These are phyloP conservation scores for Dinomys branickii DNA, from an alignment of 2,113 vertebrate species.

Conservation along the genomic window DNA sequence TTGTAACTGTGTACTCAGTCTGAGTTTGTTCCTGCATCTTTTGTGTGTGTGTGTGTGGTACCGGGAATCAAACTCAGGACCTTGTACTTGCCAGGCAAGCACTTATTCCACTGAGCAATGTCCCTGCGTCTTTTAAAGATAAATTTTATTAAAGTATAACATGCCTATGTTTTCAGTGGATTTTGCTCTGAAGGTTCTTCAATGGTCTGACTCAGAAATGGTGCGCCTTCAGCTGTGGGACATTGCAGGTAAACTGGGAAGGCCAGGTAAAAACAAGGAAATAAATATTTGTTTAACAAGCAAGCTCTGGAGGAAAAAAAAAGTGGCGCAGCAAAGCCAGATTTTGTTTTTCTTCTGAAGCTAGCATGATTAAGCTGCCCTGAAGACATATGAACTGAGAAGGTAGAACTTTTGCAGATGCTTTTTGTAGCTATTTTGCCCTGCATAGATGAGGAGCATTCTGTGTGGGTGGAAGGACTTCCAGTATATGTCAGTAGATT, in stretches of 20 bases:
- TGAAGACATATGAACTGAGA: background rate
- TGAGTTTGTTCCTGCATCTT: constrained; percentile 85
- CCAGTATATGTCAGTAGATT: background rate
- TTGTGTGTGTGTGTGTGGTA: too few species aligned
- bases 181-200: constrained; percentile 92
- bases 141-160: background rate
- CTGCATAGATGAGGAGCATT: background rate
- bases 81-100: too few species aligned
- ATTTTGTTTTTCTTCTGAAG: background rate
- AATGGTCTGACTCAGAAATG: constrained; percentile 92
- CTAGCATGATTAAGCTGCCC: constrained; percentile 1
- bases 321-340: background rate
- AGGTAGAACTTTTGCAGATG: background rate
- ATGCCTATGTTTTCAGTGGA: constrained; percentile 87
- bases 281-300: background rate
- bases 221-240: constrained; percentile 94
- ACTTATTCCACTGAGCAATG: too few species aligned
- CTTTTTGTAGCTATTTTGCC: background rate
- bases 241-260: constrained; percentile 90
- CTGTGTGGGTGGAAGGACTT: background rate
- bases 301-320: background rate
- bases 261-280: background rate
- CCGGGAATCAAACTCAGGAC: too few species aligned
- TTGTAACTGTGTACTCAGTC: background rate
- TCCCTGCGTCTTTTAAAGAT: constrained; percentile 84